Base-by-base conservation (phyloP, 2,113 vertebrate species). In the Oryzias javanicus region DNA sequence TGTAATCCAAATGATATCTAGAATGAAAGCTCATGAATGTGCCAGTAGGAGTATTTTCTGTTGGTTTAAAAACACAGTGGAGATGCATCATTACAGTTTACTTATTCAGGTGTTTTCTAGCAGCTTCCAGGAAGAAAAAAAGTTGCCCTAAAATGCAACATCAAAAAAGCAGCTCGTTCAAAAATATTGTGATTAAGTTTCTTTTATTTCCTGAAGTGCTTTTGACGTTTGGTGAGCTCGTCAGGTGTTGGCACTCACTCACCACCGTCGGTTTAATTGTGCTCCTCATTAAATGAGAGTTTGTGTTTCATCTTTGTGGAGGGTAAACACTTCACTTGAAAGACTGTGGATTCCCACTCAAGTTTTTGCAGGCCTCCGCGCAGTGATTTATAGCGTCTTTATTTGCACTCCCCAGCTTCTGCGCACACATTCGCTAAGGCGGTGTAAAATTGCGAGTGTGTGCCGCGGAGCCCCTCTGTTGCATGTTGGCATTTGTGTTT, bases 401-500 rank as follows among this genome's bases (percentile, higher is more conserved):
- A 40, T 42, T 55, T 62, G 29, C 18, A 58, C 54, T 49, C 57
- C 15, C 58, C 27, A 51, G 20, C 27, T 55, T 22, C 35, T 55
- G 41, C 54, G 35, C 42, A 48, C 42, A 20, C 49, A 49, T 48
- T 27, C 45, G 24, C 22, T 22, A 35, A 55, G 14, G 55, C 52
- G n/a, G 29, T 41, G 19, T 42, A 27, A 27, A 48, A 60, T 7
- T 29, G 13, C 22, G 6, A 49, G 52, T 57, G 20, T 54, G 51
- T 47, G 65, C 53, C 1, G 35, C 18, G 18, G 4, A 52, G 57
- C 60, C 46, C 22, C 18, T 22, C 4, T 46, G 52, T 62, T 51
- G 42, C 18, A 18, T 65, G 49, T 41, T 78, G 68, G 73, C 68
- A 50, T 79, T 73, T 74, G 35, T 60, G 49, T 51, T 74, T 73